Conservation (phyloP, 2,797 vertebrate genomes). For the Typhlichthys eigenmanni region DNA sequence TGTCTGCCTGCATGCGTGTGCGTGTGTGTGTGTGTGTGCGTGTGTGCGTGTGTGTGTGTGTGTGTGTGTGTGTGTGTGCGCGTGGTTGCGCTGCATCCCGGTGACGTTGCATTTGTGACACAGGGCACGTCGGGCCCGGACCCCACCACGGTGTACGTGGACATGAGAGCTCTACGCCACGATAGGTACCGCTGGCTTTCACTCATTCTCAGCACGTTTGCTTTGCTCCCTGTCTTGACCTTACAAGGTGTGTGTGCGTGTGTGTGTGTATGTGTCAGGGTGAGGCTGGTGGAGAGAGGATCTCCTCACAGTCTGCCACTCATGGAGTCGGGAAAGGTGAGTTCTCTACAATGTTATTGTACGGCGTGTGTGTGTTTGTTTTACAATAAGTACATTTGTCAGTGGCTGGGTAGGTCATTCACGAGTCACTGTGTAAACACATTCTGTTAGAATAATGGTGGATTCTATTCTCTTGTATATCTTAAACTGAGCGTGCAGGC, state of each 20-base stretch:
- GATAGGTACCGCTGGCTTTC: slow-evolving; percentile 82
- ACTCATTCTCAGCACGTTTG: not conserved
- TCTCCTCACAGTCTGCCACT: slow-evolving; percentile 96
- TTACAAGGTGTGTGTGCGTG: not conserved
- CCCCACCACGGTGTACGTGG: slow-evolving; percentile 96
- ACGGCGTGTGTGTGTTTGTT: too few relatives aligned
- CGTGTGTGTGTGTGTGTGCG: slow-evolving; percentile 8
- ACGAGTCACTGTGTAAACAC: too few relatives aligned
- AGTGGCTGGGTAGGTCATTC: too few relatives aligned
- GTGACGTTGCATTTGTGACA: slow-evolving; percentile 59
- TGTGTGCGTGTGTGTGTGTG: not conserved
- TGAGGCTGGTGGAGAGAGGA: slow-evolving; percentile 93
- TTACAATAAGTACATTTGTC: too few relatives aligned
- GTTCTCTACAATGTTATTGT: slow-evolving; percentile 28
- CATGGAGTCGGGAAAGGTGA: slow-evolving; percentile 98
- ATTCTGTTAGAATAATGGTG: too few relatives aligned
- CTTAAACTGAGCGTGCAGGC: too few relatives aligned
- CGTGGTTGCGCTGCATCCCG: not conserved
- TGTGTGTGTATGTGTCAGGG: slow-evolving; percentile 73
- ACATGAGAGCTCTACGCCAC: slow-evolving; percentile 96
- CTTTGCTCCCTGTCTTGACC: not conserved
- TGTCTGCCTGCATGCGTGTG: not conserved
- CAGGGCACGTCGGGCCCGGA: slow-evolving; percentile 98
- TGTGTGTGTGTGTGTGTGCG: slow-evolving; percentile 9
- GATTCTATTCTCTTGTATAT: too few relatives aligned